Evolutionary conservation across 2,797 vertebrate genomes (phyloP).

Genomic region (Alosa sapidissima): DNA sequence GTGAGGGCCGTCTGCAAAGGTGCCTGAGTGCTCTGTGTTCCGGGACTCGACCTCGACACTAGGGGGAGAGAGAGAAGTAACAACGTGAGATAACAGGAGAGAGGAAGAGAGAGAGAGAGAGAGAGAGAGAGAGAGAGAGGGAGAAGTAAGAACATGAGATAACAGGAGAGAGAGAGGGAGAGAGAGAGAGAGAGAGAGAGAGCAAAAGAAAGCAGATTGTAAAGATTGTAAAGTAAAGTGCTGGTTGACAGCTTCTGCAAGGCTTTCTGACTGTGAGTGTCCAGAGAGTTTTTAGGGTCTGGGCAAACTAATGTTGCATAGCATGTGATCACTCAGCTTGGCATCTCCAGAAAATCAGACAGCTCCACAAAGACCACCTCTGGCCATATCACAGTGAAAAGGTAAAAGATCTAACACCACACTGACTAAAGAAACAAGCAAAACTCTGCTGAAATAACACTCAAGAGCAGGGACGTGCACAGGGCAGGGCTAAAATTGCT

Average conservation of each 20-base stretch:
- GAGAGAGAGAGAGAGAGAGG: background rate
- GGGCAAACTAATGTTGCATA: background rate
- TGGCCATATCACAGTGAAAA: background rate
- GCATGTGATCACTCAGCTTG: background rate
- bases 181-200: background rate
- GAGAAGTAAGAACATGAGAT: background rate
- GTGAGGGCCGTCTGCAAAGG: constrained; percentile 72
- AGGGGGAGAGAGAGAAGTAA: constrained; percentile 5
- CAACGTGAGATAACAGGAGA: constrained; percentile 39
- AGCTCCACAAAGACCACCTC: background rate
- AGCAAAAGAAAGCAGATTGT: background rate
- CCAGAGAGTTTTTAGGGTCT: background rate
- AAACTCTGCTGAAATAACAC: background rate
- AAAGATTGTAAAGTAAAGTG: too few species aligned
- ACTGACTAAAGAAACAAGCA: background rate
- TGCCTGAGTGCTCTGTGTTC: background rate
- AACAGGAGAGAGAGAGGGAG: background rate
- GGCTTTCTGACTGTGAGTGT: background rate
- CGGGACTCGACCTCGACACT: constrained; percentile 74
- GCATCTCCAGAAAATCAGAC: background rate
- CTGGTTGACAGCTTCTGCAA: background rate
- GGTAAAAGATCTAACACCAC: background rate
- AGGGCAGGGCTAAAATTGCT: too few species aligned
- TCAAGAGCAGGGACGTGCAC: too few species aligned
- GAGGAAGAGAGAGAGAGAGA: constrained; percentile 35